Evolutionary conservation across 2,888 invertebrate species (phyloP), one percentile per base, ranked within the genome.

Genomic region (Phyto melanocephala): DNA sequence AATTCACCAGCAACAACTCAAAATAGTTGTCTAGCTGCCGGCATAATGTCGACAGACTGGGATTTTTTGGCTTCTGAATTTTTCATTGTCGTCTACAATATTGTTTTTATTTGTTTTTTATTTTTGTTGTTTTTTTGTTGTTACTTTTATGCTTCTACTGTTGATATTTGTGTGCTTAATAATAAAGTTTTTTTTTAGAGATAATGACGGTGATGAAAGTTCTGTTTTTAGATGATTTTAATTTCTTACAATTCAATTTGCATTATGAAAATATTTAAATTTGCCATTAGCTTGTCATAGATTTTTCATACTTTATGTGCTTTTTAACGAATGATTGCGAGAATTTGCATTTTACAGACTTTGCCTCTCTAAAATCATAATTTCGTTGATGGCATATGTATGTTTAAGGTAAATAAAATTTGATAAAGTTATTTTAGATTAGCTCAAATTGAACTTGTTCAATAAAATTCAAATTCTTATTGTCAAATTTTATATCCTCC

Each of bases 71-170:
- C 77, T 77, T 77, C 68, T 68, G 72, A 72, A 71, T 79, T 56
- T 67, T 81, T 71, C 71, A 80, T 81, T 81, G 76, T 81, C 81
- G 60, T 76, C 52, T 76, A 67, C 40, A 76, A 81, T 76, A 72
- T 81, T 77, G 54, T 65, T 71, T 75, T 75, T 52, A 35, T 54
- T 37, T 63, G 6, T n/a, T 7, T 22, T 35, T 54, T 15, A 22
- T 24, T 42, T 17, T 15, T 63, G 11, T 3, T 22, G 11, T 45
- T 8, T 58, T 58, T 0, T 11, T 40, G 28, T 13, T 35, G 20
- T 6, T 22, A 8, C 15, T 28, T n/a, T 28, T 3, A 3, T 63
- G 42, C 5, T 54, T 6, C 8, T 45, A 33, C 15, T 63, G 58
- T 15, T 62, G 40, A 8, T 42, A 6, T 62, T 54, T 54, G 15